phyloP scores from a whole-genome alignment of 2,888 invertebrate species.

The Andrena flavipes region DNA sequence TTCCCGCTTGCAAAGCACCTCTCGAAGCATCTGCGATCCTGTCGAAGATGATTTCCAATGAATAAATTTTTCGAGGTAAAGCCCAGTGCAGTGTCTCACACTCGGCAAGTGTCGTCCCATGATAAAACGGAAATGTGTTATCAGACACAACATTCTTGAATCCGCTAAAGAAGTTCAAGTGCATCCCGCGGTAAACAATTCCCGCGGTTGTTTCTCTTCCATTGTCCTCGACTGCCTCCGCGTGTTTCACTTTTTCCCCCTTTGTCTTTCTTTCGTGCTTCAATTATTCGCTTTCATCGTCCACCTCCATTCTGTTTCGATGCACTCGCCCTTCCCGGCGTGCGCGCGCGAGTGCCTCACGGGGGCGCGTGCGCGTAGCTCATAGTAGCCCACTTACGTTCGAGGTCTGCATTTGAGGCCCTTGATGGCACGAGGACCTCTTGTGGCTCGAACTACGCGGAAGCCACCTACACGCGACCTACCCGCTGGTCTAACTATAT shows the following conservation, averaged over 20 bases:
- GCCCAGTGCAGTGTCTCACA: background rate
- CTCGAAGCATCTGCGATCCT: background rate
- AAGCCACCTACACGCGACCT: slow-evolving; percentile 33
- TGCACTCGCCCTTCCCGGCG: slow-evolving; percentile 30
- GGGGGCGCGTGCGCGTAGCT: slow-evolving; percentile 29
- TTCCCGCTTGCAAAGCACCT: background rate
- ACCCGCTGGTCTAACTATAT: slow-evolving; percentile 34
- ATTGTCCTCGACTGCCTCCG: slow-evolving; percentile 18
- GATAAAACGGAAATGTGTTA: slow-evolving; percentile 14
- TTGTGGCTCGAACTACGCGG: slow-evolving; percentile 47
- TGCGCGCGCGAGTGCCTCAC: slow-evolving; percentile 42
- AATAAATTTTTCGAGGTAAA: background rate
- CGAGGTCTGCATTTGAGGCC: slow-evolving; percentile 63
- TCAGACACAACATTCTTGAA: slow-evolving; percentile 41
- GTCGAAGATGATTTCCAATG: background rate
- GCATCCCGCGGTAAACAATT: slow-evolving; percentile 35
- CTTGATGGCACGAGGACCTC: slow-evolving; percentile 62
- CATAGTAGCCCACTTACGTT: slow-evolving; percentile 57
- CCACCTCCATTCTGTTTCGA: slow-evolving; percentile 19
- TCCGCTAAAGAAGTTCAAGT: slow-evolving; percentile 28
- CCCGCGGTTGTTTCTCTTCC: background rate
- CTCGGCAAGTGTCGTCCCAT: slow-evolving; percentile 1
- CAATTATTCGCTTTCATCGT: slow-evolving; percentile 50
- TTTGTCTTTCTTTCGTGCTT: slow-evolving; percentile 18
- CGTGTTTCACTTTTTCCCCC: background rate